These are phyloP conservation scores for Lordiphosa fenestrarum DNA, from an alignment of 2,888 invertebrate species.

Conservation along the genomic window DNA sequence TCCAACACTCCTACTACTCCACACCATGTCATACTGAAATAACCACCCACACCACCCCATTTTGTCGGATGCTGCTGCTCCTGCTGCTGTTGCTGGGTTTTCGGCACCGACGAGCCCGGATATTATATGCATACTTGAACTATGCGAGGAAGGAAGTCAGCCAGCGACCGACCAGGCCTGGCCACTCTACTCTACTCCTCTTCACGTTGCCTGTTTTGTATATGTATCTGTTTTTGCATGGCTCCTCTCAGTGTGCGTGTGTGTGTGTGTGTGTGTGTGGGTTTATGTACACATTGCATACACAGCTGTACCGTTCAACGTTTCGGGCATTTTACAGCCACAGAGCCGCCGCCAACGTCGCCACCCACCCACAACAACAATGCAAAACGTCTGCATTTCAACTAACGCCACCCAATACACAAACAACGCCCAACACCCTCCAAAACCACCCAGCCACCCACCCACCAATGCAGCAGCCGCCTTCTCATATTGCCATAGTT, in stretches of 20 bases:
- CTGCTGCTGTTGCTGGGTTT: slow-evolving; percentile 52
- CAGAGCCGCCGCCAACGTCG: slow-evolving; percentile 34
- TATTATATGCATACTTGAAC: slow-evolving; percentile 75
- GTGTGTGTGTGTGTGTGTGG: slow-evolving; percentile 13
- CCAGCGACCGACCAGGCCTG: slow-evolving; percentile 24
- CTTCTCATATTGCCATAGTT: slow-evolving; percentile 38
- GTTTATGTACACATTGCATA: slow-evolving; percentile 64
- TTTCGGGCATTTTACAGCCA: slow-evolving; percentile 70
- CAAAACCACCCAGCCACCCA: slow-evolving; percentile 12
- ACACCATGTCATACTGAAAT: slow-evolving; percentile 1
- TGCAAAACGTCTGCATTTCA: slow-evolving; percentile 72
- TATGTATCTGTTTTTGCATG: slow-evolving; percentile 68
- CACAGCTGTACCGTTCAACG: slow-evolving; percentile 59
- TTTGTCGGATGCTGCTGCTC: slow-evolving; percentile 29
- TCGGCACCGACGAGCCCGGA: slow-evolving; percentile 66
- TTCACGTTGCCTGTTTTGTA: slow-evolving; percentile 43
- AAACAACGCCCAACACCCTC: slow-evolving; percentile 26
- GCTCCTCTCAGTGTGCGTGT: slow-evolving; percentile 39
- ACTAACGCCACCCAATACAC: slow-evolving; percentile 60
- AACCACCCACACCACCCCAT: background rate
- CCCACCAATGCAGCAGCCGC: slow-evolving; percentile 40
- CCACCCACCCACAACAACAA: slow-evolving; percentile 53
- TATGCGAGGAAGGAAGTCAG: slow-evolving; percentile 62
- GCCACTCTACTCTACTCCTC: background rate
- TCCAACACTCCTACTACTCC: slow-evolving; percentile 6